Evolutionary conservation across 2,888 invertebrate genomes (phyloP), one percentile per base, ranked within the genome.

Genomic region (Pseudanteris insignis): DNA sequence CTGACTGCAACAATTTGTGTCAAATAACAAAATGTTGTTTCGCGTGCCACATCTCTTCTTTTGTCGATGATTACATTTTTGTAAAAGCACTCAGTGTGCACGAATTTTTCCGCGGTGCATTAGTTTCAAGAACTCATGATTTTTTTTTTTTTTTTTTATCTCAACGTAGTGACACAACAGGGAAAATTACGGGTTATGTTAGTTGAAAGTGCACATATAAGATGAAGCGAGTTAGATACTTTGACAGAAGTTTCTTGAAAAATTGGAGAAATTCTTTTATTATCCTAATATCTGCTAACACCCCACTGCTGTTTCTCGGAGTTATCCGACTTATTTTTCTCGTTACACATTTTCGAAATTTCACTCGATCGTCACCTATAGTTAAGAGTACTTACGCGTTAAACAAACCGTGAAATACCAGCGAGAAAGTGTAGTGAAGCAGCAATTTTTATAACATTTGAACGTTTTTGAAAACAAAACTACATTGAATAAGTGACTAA

Each of bases 191-290:
- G 54, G 63, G 53, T 55, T 51, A 51, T 61, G 44, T 54, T 37
- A 50, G 54, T 59, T 59, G 59, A 55, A 60, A 57, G 57, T 34
- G 53, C 53, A 43, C 28, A 18, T 18, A 37, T 9, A 33, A 28
- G 32, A 36, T 55, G 44, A 63, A 63, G 40, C 48, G 58, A 61
- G 57, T 57, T 55, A 50, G 60, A 61, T 60, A 58, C 63, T 63
- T 61, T 40, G 40, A 34, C 33, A 36, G 55, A 71, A 69, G 65
- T 73, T 70, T 67, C 63, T 50, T 67, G 69, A 71, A 71, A 73
- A 71, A 72, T 71, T 64, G 60, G 66, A 66, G 66, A 66, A 62
- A 70, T 70, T 69, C 65, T 66, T 69, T 65, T 65, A 57, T 59
- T 60, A 60, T 34, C 38, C 63, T 62, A 5, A 55, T 51, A 6